phyloP scores from a whole-genome alignment of 1,140 invertebrate species.

The Drosophila lacertosa region DNA sequence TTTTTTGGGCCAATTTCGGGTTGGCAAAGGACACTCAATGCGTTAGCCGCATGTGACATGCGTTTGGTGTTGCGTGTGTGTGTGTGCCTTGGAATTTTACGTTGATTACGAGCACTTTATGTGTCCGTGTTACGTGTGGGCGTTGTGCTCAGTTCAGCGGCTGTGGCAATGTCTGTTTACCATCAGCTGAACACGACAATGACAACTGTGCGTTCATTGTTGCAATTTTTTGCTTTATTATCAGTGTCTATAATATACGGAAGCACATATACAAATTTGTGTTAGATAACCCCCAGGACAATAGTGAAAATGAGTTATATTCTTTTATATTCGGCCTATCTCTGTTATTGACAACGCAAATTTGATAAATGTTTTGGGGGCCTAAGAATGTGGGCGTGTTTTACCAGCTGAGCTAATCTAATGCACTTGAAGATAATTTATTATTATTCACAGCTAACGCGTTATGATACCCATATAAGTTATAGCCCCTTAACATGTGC shows the following conservation, averaged over 20 bases:
- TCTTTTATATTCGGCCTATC: too few species aligned
- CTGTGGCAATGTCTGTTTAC: conserved; percentile 15
- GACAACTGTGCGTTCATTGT: conserved; percentile 64
- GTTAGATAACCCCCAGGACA: conserved; percentile 29
- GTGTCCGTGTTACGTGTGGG: conserved; percentile 73
- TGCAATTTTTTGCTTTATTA: conserved; percentile 76
- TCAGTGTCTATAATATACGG: conserved; percentile 50
- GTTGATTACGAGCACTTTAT: conserved; percentile 81
- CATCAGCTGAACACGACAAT: conserved; percentile 50
- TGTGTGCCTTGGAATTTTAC: conserved; percentile 67
- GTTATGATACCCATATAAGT: conserved; percentile 28
- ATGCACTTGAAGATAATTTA: conserved; percentile 67
- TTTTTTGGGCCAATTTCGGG: conserved; percentile 35
- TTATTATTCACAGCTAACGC: conserved; percentile 50
- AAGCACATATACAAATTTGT: not conserved
- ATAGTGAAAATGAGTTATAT: conserved; percentile 29
- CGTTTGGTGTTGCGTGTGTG: conserved; percentile 16
- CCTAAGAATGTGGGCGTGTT: conserved; percentile 67
- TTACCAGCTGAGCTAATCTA: conserved; percentile 52
- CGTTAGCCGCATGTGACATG: conserved; percentile 42
- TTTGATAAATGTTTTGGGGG: conserved; percentile 58
- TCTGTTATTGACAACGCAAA: conserved; percentile 47
- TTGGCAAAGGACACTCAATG: conserved; percentile 40
- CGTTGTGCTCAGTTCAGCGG: conserved; percentile 31
- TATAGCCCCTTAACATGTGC: conserved; percentile 20